Evolutionary conservation across 2,113 vertebrate genomes (phyloP).

Genomic region (Rana temporaria): DNA sequence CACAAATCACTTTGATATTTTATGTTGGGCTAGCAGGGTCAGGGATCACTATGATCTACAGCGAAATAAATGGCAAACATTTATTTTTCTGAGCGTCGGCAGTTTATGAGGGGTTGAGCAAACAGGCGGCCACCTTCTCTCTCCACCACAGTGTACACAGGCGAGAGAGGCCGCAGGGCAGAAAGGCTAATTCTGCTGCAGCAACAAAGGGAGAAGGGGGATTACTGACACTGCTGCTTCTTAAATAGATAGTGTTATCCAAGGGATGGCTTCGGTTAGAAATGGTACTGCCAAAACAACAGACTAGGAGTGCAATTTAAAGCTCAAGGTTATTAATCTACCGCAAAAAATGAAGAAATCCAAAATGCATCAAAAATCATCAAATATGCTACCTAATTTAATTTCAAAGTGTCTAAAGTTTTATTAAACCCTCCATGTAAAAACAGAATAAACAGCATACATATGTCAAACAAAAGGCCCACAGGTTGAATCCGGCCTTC

Average conservation of each 20-base stretch:
- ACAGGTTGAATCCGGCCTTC: no score
- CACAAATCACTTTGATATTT: constrained; percentile 23
- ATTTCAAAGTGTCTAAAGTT: no score
- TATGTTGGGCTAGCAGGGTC: constrained; percentile 4
- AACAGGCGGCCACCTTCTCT: constrained; percentile 9
- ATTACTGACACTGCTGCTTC: background rate
- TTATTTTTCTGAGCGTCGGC: constrained; percentile 21
- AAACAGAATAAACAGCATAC: no score
- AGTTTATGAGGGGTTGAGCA: constrained; percentile 19
- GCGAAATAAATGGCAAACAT: constrained; percentile 42
- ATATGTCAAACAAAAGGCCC: no score
- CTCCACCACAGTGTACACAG: background rate
- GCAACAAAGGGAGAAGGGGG: background rate
- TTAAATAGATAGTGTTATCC: background rate
- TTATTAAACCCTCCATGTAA: no score
- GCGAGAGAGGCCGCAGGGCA: background rate
- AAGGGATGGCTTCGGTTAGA: no score
- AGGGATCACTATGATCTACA: constrained; percentile 12
- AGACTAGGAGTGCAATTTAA: no score
- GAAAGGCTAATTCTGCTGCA: background rate
- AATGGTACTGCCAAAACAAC: no score
- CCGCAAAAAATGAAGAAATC: no score
- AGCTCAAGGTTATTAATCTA: no score
- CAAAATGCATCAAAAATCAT: no score
- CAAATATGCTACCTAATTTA: no score